Base-by-base conservation (phyloP, 1,140 invertebrate species). In the Drosophila pectinifera region DNA sequence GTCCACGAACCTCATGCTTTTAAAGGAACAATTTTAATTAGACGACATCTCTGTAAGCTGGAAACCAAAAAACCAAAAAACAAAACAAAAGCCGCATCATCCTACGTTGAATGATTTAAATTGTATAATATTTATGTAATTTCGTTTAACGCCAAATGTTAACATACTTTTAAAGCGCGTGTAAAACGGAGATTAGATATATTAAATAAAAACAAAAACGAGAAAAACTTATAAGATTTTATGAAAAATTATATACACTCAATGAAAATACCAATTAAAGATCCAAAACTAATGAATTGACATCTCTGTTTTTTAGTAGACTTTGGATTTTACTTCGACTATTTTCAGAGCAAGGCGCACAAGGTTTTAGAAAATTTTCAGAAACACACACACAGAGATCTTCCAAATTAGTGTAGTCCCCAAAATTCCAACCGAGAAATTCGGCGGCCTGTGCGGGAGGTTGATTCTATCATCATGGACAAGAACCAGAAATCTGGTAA, bases 71-170 rank as follows among this genome's bases (percentile, higher is more conserved):
- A 62, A 72, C 18, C 31, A 31, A 49, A 63, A 57, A 22, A 22
- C 26, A 31, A 20, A 53, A 53, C 20, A 53, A 4, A 6, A 22
- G 43, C 18, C 18, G 18, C 42, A 48, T 28, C 42, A 67, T 62
- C 69, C 46, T 88, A 61, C 54, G 69, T 86, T 79, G 58, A 58
- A 57, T 73, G 65, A 59, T 76, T 88, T 76, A 80, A 56, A 51
- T 76, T 88, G 75, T 88, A 88, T 55, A 75, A 88, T 83, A 83
- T 76, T 83, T 80, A 83, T 80, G 59, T 70, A 53, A 41, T 54
- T 69, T 61, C 72, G 78, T 38, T 86, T 63, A 84, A 84, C 42
- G 46, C 77, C 73, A 70, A 80, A 75, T 80, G 88, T 91, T 91
- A 84, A 88, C 74, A 80, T 55, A 73, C 43, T 85, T 84, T 84